Percentiles rank a stretch among this genome's conserved stretches.
phyloP scores from a whole-genome alignment of 2,797 vertebrate genomes.

The Toxotes lorentzi region DNA sequence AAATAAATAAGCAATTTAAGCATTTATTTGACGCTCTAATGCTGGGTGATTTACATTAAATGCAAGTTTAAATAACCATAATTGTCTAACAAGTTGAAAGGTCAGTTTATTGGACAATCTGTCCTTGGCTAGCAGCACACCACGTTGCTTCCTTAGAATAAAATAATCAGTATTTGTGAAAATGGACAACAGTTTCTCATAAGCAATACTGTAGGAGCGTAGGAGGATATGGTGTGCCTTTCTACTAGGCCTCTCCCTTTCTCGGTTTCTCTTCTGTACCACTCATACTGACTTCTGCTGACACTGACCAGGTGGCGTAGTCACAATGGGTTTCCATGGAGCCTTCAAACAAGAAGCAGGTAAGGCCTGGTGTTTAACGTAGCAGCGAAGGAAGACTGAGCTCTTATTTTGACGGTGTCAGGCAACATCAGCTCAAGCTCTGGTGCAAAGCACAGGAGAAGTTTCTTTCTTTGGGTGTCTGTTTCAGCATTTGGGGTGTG shows the following conservation, averaged over 20 bases:
- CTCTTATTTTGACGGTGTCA: conserved; percentile 82
- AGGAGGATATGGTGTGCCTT: conserved; percentile 9
- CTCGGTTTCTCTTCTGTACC: conserved; percentile 13
- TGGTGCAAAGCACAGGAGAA: conserved; percentile 23
- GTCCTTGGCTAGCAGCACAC: background rate
- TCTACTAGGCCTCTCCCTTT: conserved; percentile 18
- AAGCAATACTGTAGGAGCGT: conserved; percentile 9
- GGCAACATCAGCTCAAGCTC: conserved; percentile 81
- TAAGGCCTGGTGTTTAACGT: conserved; percentile 77
- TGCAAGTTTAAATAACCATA: conserved; percentile 8
- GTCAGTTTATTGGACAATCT: conserved; percentile 26
- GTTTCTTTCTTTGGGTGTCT: conserved; percentile 55
- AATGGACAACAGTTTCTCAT: conserved; percentile 30
- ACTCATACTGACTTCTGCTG: conserved; percentile 78
- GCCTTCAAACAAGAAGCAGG: conserved; percentile 75
- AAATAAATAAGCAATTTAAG: background rate
- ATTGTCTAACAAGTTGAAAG: conserved; percentile 33
- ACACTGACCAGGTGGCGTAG: conserved; percentile 84
- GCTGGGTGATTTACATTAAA: conserved; percentile 10
- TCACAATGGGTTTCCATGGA: conserved; percentile 76
- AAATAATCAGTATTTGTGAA: conserved; percentile 39
- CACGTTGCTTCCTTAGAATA: conserved; percentile 5
- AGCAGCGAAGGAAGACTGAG: conserved; percentile 70
- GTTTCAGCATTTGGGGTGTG: conserved; percentile 64
- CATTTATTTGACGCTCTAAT: conserved; percentile 2